phyloP scores from a whole-genome alignment of 2,113 vertebrate species.

The Microcebus griseorufus region DNA sequence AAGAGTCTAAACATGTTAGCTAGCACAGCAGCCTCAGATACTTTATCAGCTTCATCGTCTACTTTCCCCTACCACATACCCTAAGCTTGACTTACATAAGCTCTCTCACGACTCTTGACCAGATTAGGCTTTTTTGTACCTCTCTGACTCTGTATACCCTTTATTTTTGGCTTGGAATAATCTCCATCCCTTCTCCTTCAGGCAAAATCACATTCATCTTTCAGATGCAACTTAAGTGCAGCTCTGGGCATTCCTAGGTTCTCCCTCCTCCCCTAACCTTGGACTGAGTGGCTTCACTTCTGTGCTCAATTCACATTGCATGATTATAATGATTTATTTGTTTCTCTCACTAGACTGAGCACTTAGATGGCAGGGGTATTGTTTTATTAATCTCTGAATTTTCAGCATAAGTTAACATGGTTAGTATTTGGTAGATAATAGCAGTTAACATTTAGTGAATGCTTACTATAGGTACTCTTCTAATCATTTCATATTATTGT shows the following conservation, averaged over 20 bases:
- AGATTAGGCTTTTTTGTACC: neutral
- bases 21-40: neutral
- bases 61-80: neutral
- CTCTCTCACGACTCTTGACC: neutral
- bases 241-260: neutral
- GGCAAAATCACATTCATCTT: neutral
- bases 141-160: neutral
- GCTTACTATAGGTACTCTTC: neutral
- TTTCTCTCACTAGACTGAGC: neutral
- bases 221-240: neutral
- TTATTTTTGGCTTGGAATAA: neutral
- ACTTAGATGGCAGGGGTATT: neutral
- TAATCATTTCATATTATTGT: neutral
- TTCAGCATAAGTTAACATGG: neutral
- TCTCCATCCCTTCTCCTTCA: neutral
- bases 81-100: neutral
- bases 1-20: neutral
- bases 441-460: conserved; percentile 8
- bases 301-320: neutral
- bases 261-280: neutral
- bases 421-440: neutral
- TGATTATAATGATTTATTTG: neutral
- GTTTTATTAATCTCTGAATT: conserved; percentile 26
- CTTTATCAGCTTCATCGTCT: neutral
- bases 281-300: neutral